Evolutionary conservation across 2,888 invertebrate genomes (phyloP).

Genomic region (Nymphalis urticae): DNA sequence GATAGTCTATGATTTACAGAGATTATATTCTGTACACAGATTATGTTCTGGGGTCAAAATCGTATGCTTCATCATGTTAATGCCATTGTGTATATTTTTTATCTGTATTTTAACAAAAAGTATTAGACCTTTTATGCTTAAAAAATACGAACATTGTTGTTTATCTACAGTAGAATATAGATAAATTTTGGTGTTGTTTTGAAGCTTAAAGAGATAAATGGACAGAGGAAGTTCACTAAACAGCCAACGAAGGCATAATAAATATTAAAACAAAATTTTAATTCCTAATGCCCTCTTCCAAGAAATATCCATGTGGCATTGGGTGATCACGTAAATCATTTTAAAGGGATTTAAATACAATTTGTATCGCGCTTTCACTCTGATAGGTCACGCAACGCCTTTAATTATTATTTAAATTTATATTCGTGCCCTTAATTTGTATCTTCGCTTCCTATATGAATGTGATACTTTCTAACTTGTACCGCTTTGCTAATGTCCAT

Average conservation of each 20-base stretch:
- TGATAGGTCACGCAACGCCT: conserved; percentile 63
- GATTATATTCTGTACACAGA: conserved; percentile 45
- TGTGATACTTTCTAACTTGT: conserved; percentile 28
- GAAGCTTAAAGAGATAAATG: background rate
- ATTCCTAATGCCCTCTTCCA: background rate
- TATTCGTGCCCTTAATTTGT: conserved; percentile 36
- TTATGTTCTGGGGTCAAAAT: conserved; percentile 38
- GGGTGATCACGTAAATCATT: conserved; percentile 50
- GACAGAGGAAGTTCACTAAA: background rate
- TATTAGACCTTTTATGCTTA: background rate
- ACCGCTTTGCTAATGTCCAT: conserved; percentile 21
- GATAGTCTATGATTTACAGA: conserved; percentile 71
- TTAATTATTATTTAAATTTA: conserved; percentile 38
- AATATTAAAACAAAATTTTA: conserved; percentile 5
- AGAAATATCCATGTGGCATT: conserved; percentile 32
- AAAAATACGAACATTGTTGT: background rate
- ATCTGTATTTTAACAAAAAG: conserved; percentile 48
- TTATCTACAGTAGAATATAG: background rate
- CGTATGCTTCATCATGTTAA: conserved; percentile 37
- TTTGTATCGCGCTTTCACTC: conserved; percentile 66
- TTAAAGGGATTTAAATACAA: conserved; percentile 63
- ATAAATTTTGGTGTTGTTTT: background rate
- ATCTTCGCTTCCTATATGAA: conserved; percentile 22
- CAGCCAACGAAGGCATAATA: background rate
- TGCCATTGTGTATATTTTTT: conserved; percentile 39